Conservation (phyloP, 2,888 invertebrate species). For the Lasioglossum oenotherae region DNA sequence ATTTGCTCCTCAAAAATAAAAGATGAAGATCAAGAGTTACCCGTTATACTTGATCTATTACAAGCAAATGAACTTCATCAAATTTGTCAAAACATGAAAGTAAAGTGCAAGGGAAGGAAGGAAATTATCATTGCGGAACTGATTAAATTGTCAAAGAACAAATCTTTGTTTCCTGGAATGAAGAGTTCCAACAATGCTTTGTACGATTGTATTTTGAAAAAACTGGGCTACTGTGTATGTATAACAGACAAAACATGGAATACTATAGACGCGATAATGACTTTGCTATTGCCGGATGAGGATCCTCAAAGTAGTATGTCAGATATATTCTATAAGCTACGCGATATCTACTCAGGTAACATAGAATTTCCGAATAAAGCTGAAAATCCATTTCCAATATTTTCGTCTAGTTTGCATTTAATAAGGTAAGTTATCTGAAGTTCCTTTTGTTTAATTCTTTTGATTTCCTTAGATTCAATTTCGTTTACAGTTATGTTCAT, state of each 20-base stretch:
- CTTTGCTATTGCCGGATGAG: conserved; percentile 76
- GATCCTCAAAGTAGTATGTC: conserved; percentile 70
- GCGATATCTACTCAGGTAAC: conserved; percentile 70
- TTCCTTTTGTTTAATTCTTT: neutral
- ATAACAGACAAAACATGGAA: conserved; percentile 66
- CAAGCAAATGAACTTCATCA: conserved; percentile 70
- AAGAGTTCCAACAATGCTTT: conserved; percentile 70
- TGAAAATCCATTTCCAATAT: conserved; percentile 75
- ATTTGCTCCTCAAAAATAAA: conserved; percentile 60
- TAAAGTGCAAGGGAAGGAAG: conserved; percentile 69
- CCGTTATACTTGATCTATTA: conserved; percentile 71
- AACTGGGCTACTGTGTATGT: conserved; percentile 71
- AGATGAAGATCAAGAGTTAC: conserved; percentile 54
- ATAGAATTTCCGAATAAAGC: conserved; percentile 71
- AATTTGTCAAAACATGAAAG: conserved; percentile 72
- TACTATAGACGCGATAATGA: conserved; percentile 76
- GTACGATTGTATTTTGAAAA: conserved; percentile 39
- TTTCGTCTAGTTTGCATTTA: conserved; percentile 73
- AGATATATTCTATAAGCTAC: conserved; percentile 73
- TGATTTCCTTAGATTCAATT: conserved; percentile 14
- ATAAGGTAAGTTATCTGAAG: conserved; percentile 64
- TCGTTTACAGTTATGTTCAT: conserved; percentile 71
- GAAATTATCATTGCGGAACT: conserved; percentile 64
- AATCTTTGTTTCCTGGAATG: conserved; percentile 73
- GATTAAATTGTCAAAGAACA: conserved; percentile 64